Conservation (phyloP, 2,797 vertebrate species). For the Echeneis naucrates region DNA sequence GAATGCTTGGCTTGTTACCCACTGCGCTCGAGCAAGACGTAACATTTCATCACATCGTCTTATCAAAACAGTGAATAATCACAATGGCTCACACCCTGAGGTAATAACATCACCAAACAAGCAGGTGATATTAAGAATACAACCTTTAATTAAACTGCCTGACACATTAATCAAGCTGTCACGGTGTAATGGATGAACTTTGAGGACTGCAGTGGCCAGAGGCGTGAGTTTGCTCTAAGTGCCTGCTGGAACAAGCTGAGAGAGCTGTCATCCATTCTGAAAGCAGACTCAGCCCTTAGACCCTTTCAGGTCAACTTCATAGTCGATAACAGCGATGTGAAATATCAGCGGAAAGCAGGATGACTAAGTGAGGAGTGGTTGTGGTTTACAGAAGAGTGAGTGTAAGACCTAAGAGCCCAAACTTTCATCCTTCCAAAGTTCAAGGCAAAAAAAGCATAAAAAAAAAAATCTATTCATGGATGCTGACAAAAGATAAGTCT, state of each 20-base stretch:
- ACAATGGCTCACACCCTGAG: slow-evolving; percentile 27
- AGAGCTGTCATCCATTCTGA: slow-evolving; percentile 28
- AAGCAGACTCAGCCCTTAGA: slow-evolving; percentile 5
- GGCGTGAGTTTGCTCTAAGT: slow-evolving; percentile 10
- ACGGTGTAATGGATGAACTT: slow-evolving; percentile 35
- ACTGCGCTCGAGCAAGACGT: slow-evolving; percentile 20
- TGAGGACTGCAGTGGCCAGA: slow-evolving; percentile 1
- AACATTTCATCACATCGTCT: slow-evolving; percentile 49
- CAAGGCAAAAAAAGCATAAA: neutral
- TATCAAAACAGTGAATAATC: slow-evolving; percentile 56
- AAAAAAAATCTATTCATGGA: neutral
- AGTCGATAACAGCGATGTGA: slow-evolving; percentile 5
- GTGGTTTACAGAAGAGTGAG: slow-evolving; percentile 16
- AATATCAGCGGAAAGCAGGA: slow-evolving; percentile 15
- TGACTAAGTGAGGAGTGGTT: slow-evolving; percentile 4
- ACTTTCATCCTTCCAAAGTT: slow-evolving; percentile 8
- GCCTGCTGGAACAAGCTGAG: slow-evolving; percentile 35
- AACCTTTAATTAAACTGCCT: slow-evolving; percentile 64
- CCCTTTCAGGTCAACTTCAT: slow-evolving; percentile 24
- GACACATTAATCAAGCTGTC: slow-evolving; percentile 62
- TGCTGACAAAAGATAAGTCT: slow-evolving; percentile 9
- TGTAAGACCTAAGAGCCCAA: neutral
- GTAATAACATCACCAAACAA: slow-evolving; percentile 51
- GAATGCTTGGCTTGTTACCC: slow-evolving; percentile 42
- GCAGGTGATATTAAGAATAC: slow-evolving; percentile 45